These are phyloP conservation scores for Aleiodes sp. DNA, from an alignment of 1,140 invertebrate genomes.

Conservation along the genomic window DNA sequence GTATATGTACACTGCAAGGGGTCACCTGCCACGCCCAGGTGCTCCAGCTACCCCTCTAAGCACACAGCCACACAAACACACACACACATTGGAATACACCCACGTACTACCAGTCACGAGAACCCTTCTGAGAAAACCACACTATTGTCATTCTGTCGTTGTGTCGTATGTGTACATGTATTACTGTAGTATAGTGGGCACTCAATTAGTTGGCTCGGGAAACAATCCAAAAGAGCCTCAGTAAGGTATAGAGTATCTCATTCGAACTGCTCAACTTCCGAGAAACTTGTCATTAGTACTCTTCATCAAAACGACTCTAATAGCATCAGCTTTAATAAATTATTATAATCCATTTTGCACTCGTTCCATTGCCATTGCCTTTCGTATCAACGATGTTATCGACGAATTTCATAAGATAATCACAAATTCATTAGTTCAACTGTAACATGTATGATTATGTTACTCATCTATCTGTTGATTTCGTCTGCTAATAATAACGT, in stretches of 20 bases:
- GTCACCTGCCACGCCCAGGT: constrained; percentile 31
- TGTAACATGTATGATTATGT: not conserved
- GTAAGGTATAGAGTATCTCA: not conserved
- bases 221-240: not conserved
- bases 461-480: not conserved
- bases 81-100: not conserved
- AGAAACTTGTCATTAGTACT: not conserved
- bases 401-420: not conserved
- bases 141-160: constrained; percentile 3
- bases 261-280: not conserved
- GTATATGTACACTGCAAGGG: not conserved
- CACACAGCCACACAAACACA: not conserved
- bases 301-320: not conserved
- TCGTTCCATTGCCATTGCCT: not conserved
- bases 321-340: not conserved
- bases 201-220: constrained; percentile 27
- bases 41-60: not conserved
- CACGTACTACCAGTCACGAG: not conserved
- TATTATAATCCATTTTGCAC: too few species aligned
- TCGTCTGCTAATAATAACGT: constrained; percentile 8
- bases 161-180: not conserved
- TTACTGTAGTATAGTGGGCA: constrained; percentile 5
- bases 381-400: not conserved
- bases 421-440: too few species aligned
- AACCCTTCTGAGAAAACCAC: constrained; percentile 18